phyloP scores from a whole-genome alignment of 2,113 vertebrate species.

The Chaetorhynchus papuensis region DNA sequence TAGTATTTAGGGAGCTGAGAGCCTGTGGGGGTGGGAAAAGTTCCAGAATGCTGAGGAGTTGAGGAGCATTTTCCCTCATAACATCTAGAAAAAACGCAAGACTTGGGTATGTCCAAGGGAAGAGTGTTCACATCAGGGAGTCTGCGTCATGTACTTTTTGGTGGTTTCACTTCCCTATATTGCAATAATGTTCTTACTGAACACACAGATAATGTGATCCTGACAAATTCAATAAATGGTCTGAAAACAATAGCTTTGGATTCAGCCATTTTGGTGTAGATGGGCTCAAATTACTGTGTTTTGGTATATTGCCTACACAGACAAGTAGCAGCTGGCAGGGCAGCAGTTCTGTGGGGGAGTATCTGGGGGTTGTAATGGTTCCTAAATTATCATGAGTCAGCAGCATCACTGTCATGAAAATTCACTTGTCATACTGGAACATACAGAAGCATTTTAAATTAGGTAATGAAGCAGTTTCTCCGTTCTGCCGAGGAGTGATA shows the following conservation, averaged over 20 bases:
- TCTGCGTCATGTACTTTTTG: rapidly evolving
- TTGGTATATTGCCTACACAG: neutral
- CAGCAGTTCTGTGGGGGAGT: neutral
- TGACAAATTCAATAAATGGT: neutral
- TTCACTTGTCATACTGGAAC: neutral
- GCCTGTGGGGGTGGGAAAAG: neutral
- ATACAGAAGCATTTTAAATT: neutral
- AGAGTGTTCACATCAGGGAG: neutral
- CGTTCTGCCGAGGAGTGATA: neutral
- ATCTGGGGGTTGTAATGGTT: neutral
- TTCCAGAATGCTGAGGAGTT: neutral
- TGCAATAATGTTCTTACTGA: neutral
- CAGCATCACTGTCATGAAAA: neutral
- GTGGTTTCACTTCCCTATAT: neutral
- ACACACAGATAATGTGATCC: neutral
- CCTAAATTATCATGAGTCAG: constrained; percentile 13
- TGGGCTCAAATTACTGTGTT: neutral
- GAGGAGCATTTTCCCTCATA: neutral
- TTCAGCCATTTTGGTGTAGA: neutral
- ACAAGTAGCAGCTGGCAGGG: neutral
- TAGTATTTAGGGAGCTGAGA: neutral
- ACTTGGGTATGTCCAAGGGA: neutral
- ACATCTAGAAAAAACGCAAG: neutral
- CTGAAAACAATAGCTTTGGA: neutral
- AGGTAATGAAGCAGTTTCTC: neutral